Percentiles rank a stretch among this genome's conserved stretches.
Conservation (phyloP, 2,113 vertebrate species). For the Rhombomys opimus region DNA sequence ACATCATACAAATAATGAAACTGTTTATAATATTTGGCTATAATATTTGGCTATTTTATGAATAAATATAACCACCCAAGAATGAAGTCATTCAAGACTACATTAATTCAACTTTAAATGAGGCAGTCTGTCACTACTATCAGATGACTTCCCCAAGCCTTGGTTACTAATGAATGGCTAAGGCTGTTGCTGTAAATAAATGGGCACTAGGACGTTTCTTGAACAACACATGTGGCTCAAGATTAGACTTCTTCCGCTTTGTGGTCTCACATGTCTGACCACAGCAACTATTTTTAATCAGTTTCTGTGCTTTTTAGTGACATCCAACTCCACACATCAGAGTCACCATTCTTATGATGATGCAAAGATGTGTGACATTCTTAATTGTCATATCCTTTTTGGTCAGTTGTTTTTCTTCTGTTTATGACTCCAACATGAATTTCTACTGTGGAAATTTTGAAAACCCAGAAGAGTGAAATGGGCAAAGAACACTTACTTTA, state of each 20-base stretch:
- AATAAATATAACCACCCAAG: not conserved
- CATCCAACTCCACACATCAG: conserved; percentile 35
- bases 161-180: conserved; percentile 60
- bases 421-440: not conserved
- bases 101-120: conserved; percentile 23
- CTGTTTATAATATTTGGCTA: not conserved
- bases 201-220: conserved; percentile 30
- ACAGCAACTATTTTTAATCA: conserved; percentile 79
- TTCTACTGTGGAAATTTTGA: conserved; percentile 6
- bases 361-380: not conserved
- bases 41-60: too few species aligned
- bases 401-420: not conserved
- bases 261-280: conserved; percentile 78
- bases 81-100: conserved; percentile 3
- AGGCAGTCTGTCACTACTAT: not conserved
- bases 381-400: not conserved
- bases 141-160: conserved; percentile 15
- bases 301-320: conserved; percentile 59
- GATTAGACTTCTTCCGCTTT: conserved; percentile 70
- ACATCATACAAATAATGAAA: not conserved
- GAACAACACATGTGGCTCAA: conserved; percentile 57
- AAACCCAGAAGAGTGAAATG: not conserved
- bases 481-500: not conserved
- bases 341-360: conserved; percentile 59
- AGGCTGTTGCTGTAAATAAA: conserved; percentile 70